Percentiles rank a stretch among this genome's conserved stretches.
Conservation (phyloP, 1,140 invertebrate species). For the Polypedilum vanderplanki region DNA sequence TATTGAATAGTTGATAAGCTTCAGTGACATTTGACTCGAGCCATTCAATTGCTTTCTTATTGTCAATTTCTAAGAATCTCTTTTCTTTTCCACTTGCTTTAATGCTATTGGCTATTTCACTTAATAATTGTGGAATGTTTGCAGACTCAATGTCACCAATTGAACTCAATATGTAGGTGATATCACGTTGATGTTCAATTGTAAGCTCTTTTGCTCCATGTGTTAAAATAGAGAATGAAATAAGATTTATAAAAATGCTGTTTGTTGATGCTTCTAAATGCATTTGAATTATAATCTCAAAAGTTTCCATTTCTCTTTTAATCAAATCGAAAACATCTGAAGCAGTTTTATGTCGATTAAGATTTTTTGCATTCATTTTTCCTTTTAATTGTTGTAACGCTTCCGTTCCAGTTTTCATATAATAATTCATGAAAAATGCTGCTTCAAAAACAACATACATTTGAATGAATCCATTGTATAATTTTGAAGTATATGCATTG, state of each 20-base stretch:
- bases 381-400: background rate
- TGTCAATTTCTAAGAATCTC: constrained; percentile 49
- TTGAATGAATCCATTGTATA: too few species aligned
- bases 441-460: too few species aligned
- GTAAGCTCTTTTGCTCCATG: constrained; percentile 47
- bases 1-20: constrained; percentile 46
- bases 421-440: too few species aligned
- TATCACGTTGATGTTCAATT: constrained; percentile 54
- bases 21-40: constrained; percentile 49
- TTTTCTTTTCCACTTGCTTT: constrained; percentile 44
- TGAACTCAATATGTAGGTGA: constrained; percentile 55
- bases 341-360: background rate
- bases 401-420: background rate
- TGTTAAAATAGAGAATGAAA: constrained; percentile 32
- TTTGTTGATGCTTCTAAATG: constrained; percentile 26
- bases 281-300: background rate
- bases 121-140: constrained; percentile 52
- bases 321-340: background rate
- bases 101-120: constrained; percentile 50
- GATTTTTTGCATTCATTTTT: background rate
- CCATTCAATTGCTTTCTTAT: constrained; percentile 52
- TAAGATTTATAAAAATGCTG: background rate
- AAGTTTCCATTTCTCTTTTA: background rate
- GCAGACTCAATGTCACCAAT: constrained; percentile 60
- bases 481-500: too few species aligned